phyloP scores from a whole-genome alignment of 2,113 vertebrate genomes.

The Oreotragus oreotragus region DNA sequence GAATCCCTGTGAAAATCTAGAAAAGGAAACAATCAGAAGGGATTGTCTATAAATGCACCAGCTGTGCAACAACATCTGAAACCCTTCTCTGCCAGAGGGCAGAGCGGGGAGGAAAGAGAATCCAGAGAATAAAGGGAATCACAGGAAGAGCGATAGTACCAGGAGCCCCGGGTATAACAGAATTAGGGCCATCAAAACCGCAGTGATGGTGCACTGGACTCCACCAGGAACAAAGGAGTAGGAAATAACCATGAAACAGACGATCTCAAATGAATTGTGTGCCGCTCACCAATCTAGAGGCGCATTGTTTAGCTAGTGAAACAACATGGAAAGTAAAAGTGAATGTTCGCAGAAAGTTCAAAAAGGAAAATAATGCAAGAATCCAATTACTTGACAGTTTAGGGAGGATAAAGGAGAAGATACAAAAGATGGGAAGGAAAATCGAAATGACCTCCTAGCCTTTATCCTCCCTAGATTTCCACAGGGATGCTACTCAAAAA shows the following conservation, averaged over 20 bases:
- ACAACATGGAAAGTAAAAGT: slow-evolving; percentile 14
- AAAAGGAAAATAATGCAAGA: background rate
- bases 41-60: background rate
- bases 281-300: background rate
- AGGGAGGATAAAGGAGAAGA: background rate
- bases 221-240: background rate
- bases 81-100: background rate
- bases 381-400: background rate
- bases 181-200: background rate
- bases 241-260: background rate
- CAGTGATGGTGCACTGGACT: background rate
- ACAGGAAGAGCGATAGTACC: fast-evolving
- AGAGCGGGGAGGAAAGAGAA: background rate
- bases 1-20: background rate
- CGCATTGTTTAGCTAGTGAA: background rate
- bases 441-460: background rate
- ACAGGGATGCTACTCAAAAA: background rate
- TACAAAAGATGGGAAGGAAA: background rate
- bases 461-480: background rate
- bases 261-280: background rate
- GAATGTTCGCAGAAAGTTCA: background rate
- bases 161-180: fast-evolving
- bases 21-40: background rate
- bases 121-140: background rate
- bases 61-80: background rate